Evolutionary conservation across 1,140 invertebrate genomes (phyloP).

Genomic region (Brachionus paranguensis): DNA sequence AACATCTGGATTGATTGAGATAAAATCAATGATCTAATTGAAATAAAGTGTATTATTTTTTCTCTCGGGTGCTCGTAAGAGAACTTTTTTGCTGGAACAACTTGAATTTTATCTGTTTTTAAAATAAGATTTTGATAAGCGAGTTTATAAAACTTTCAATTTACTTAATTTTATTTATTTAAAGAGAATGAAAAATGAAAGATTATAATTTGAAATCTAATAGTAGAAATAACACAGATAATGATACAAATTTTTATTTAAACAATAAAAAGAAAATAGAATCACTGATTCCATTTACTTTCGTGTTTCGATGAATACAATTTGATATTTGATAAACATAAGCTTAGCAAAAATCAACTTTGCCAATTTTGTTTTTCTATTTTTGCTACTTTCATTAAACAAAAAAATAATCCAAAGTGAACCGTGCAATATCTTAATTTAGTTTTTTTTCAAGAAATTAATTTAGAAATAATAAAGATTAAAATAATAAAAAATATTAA

Average conservation of each 20-base stretch:
- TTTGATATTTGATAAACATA: slow-evolving; percentile 7
- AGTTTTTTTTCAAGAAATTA: background rate
- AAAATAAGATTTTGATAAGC: background rate
- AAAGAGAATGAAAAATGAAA: background rate
- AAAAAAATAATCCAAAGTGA: background rate
- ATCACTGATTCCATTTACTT: slow-evolving; percentile 29
- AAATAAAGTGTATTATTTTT: background rate
- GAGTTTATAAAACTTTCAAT: background rate
- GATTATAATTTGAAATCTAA: slow-evolving; percentile 11
- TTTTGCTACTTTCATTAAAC: background rate
- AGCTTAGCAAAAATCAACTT: background rate
- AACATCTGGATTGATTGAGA: background rate
- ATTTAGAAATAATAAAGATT: slow-evolving; percentile 20
- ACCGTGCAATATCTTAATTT: slow-evolving; percentile 18
- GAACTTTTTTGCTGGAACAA: background rate
- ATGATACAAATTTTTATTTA: background rate
- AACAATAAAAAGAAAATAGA: background rate
- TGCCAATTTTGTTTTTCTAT: background rate
- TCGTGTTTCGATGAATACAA: background rate
- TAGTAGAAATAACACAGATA: slow-evolving; percentile 23
- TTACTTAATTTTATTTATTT: background rate
- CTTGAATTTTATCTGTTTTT: background rate
- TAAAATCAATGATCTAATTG: background rate
- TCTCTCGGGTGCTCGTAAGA: background rate
- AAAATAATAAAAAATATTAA: background rate